Evolutionary conservation across 1,140 invertebrate species (phyloP), one percentile per base, ranked within the genome.

Genomic region (Leucophenga varia): DNA sequence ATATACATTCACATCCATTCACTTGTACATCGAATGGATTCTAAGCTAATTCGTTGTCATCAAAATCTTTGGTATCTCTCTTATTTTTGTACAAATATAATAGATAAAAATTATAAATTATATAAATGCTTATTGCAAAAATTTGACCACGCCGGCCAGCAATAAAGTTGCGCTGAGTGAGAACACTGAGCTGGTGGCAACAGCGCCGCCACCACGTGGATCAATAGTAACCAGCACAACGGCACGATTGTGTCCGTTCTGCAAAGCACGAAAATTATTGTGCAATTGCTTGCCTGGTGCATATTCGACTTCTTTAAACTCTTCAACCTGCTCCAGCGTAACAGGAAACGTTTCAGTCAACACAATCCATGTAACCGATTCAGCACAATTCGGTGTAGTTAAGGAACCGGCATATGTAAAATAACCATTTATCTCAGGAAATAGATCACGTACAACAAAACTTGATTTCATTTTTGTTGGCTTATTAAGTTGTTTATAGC

Each of bases 291-390:
- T 57, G 35, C 75, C 72, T 42, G 70, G 50, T 0, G 69, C 64
- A 13, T 65, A 65, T 43, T 77, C 65, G 21, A 79, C 59, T 40
- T 59, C 47, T 47, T 76, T 71, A 50, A 80, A 79, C 20, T 64
- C 44, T 41, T 77, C 59, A 4, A 79, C 73, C 77, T 87, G 84
- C 8, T 74, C 54, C 25, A 78, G 57, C 0, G 83, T 83, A 22
- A 89, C 79, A 1, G 78, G 76, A 17, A 83, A 67, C 31, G 80
- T 80, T 28, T 82, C 73, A 1, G 80, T 77, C 43, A 89, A 79
- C 3, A 91, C 77, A 5, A 85, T 86, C 89, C 89, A 91, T 2
- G 81, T 79, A 2, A 91, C 86, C 16, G 80, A 78, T 63, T 90
- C 87, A 32, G 81, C 79, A 54, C 89, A 91, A 1, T 72, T 76